These are phyloP conservation scores for Channa striata DNA, from an alignment of 2,797 vertebrate genomes.

Conservation along the genomic window DNA sequence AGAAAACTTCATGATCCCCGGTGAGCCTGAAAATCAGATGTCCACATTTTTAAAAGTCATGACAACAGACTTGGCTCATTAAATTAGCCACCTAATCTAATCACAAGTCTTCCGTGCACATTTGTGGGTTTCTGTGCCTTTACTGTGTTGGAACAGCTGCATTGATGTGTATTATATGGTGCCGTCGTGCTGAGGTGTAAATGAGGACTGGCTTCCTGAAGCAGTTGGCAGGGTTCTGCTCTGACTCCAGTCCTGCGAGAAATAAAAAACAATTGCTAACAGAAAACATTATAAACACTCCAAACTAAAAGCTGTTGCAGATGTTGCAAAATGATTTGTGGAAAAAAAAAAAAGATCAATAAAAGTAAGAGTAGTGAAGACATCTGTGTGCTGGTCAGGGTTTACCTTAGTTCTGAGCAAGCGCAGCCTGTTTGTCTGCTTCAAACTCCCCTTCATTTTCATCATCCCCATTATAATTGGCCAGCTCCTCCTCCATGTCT, in stretches of 20 bases:
- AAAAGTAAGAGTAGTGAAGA: not conserved
- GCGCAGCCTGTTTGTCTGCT: constrained; percentile 92
- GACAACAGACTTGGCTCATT: not conserved
- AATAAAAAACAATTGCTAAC: not conserved
- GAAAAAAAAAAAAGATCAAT: not conserved
- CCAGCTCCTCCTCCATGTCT: constrained; percentile 80
- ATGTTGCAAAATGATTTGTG: too few species aligned
- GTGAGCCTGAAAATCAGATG: not conserved
- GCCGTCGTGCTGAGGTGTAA: constrained; percentile 2
- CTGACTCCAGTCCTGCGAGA: constrained; percentile 38
- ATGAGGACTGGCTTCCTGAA: constrained; percentile 15
- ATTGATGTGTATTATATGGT: constrained; percentile 13
- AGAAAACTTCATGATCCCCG: not conserved
- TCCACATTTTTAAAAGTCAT: not conserved
- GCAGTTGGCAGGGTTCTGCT: not conserved
- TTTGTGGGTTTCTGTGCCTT: not conserved
- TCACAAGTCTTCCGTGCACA: not conserved
- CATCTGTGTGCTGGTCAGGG: not conserved
- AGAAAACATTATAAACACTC: not conserved
- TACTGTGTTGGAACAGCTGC: not conserved
- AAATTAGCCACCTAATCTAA: not conserved
- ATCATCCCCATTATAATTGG: constrained; percentile 90
- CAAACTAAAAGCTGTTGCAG: not conserved
- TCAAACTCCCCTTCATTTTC: constrained; percentile 94
- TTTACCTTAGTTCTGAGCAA: constrained; percentile 82